phyloP scores from a whole-genome alignment of 2,888 invertebrate genomes.

The Pocota personata region DNA sequence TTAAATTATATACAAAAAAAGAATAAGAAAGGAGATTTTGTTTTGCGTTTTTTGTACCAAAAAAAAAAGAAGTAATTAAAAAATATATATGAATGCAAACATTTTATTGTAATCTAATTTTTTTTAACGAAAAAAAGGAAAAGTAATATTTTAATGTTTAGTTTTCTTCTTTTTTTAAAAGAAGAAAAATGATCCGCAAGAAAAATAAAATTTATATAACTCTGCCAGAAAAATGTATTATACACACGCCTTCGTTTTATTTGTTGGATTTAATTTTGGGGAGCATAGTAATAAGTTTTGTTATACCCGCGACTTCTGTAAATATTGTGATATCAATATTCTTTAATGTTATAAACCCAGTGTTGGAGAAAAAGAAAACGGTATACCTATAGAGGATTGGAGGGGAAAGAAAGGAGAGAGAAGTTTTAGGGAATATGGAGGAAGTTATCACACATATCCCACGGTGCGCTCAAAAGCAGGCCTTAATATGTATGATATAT shows the following conservation, averaged over 20 bases:
- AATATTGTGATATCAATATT: too few relatives aligned
- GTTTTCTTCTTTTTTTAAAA: conserved; percentile 51
- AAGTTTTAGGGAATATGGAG: too few relatives aligned
- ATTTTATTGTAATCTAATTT: conserved; percentile 73
- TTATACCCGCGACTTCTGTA: too few relatives aligned
- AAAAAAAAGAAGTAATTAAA: conserved; percentile 58
- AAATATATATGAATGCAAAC: conserved; percentile 60
- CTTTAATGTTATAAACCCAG: too few relatives aligned
- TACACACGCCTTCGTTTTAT: too few relatives aligned
- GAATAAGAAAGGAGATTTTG: conserved; percentile 66
- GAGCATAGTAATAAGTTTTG: too few relatives aligned
- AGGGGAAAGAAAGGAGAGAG: too few relatives aligned
- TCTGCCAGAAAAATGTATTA: conserved; percentile 41
- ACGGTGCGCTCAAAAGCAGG: too few relatives aligned
- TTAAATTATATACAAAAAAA: conserved; percentile 70
- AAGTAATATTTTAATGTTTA: conserved; percentile 23
- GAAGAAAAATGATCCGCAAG: conserved; percentile 42
- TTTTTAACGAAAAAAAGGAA: conserved; percentile 36
- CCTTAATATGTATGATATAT: too few relatives aligned
- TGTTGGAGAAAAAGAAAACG: too few relatives aligned
- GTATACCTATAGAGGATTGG: too few relatives aligned
- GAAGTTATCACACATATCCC: too few relatives aligned
- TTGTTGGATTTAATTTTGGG: background rate
- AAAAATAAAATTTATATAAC: conserved; percentile 55
- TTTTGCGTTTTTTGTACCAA: conserved; percentile 76